Percentiles rank a stretch among this genome's conserved stretches.
Conservation (phyloP, 2,113 vertebrate species). For the Fregata magnificens region DNA sequence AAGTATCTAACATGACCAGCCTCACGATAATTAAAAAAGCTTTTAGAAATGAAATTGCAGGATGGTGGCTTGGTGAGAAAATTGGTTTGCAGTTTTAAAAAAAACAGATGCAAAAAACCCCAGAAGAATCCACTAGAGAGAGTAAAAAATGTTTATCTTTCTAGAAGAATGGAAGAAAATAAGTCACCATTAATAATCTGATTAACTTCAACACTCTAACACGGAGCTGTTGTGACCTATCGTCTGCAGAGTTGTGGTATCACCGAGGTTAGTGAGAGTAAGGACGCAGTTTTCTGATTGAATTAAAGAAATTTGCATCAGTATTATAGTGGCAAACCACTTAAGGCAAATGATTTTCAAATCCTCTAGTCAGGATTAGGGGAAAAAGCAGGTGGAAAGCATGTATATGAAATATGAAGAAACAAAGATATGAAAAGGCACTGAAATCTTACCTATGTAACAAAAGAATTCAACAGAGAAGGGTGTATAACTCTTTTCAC, state of each 20-base stretch:
- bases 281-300: not conserved
- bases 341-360: not conserved
- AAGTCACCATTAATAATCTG: not conserved
- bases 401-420: not conserved
- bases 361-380: not conserved
- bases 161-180: not conserved
- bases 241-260: not conserved
- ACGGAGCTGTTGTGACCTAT: not conserved
- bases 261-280: not conserved
- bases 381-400: not conserved
- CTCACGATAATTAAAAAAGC: not conserved
- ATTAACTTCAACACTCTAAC: not conserved
- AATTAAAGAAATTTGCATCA: constrained; percentile 15
- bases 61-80: not conserved
- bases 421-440: not conserved
- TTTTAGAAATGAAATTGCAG: not conserved
- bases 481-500: not conserved
- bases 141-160: not conserved
- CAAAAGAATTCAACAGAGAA: not conserved
- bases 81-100: not conserved
- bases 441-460: not conserved
- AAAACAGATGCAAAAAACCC: not conserved
- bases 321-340: not conserved
- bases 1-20: not conserved
- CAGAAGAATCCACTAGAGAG: not conserved